Conservation (phyloP, 1,140 invertebrate species). For the Heliconius hermathena region DNA sequence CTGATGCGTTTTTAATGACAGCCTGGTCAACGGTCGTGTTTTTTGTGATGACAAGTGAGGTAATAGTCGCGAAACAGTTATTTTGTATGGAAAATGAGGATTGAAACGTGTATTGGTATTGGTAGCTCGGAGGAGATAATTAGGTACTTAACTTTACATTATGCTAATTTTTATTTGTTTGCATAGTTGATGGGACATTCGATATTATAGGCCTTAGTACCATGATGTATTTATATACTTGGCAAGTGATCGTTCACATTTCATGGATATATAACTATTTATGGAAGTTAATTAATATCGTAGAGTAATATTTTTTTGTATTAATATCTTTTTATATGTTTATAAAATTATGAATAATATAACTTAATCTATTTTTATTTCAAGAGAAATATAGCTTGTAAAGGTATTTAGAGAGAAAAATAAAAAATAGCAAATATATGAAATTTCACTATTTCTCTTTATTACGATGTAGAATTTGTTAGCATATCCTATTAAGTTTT, state of each 20-base stretch:
- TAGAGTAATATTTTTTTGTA: background rate
- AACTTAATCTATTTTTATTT: background rate
- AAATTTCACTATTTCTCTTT: no score
- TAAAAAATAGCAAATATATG: background rate
- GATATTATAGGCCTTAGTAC: background rate
- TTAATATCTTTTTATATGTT: background rate
- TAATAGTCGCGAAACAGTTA: slow-evolving; percentile 53
- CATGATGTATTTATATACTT: background rate
- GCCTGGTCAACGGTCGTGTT: slow-evolving; percentile 46
- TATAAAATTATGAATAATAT: background rate
- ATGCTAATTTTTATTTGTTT: slow-evolving; percentile 15
- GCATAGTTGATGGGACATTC: background rate
- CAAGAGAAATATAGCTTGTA: background rate
- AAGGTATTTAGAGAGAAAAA: background rate
- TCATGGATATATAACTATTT: background rate
- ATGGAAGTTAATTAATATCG: background rate
- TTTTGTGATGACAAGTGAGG: slow-evolving; percentile 48
- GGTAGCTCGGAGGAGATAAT: slow-evolving; percentile 24
- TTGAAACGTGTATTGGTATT: slow-evolving; percentile 22
- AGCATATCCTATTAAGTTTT: no score
- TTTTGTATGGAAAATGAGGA: slow-evolving; percentile 43
- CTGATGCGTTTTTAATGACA: slow-evolving; percentile 76
- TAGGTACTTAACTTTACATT: slow-evolving; percentile 26
- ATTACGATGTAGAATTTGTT: no score
- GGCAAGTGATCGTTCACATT: background rate